phyloP scores from a whole-genome alignment of 2,797 vertebrate species.

The Rhyacichthys aspro region DNA sequence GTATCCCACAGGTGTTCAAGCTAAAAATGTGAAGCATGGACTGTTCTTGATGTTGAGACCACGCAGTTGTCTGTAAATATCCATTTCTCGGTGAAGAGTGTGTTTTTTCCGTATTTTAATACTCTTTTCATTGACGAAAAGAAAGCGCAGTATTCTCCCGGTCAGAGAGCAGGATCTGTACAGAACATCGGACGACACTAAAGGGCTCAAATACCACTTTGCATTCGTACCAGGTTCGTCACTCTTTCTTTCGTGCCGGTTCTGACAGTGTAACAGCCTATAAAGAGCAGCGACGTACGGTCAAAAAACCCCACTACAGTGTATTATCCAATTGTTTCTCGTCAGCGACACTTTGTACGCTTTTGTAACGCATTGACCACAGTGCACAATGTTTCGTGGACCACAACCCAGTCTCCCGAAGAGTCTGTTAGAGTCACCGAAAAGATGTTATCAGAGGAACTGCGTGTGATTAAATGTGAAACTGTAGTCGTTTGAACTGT shows the following conservation, averaged over 20 bases:
- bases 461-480: too few relatives aligned
- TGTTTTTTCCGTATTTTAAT: slow-evolving; percentile 7
- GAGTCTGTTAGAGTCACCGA: too few relatives aligned
- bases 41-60: slow-evolving; percentile 45
- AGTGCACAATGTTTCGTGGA: slow-evolving; percentile 47
- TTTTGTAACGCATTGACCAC: slow-evolving; percentile 62
- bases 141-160: slow-evolving; percentile 21
- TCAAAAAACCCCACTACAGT: slow-evolving; percentile 11
- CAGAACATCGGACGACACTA: slow-evolving; percentile 49
- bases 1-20: slow-evolving; percentile 18
- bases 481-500: too few relatives aligned
- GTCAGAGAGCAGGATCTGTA: slow-evolving; percentile 36
- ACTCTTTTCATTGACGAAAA: slow-evolving; percentile 23
- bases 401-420: slow-evolving; percentile 1
- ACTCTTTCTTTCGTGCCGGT: slow-evolving; percentile 31
- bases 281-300: slow-evolving; percentile 29
- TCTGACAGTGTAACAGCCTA: slow-evolving; percentile 33
- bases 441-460: too few relatives aligned
- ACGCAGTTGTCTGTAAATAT: slow-evolving; percentile 60
- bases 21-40: slow-evolving; percentile 33
- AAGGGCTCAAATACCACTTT: slow-evolving; percentile 70
- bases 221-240: slow-evolving; percentile 32
- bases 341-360: slow-evolving; percentile 70
- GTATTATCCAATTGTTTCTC: slow-evolving; percentile 40
- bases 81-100: slow-evolving; percentile 16